These are phyloP conservation scores for Helicoverpa armigera DNA, from an alignment of 1,140 invertebrate species.

Conservation along the genomic window DNA sequence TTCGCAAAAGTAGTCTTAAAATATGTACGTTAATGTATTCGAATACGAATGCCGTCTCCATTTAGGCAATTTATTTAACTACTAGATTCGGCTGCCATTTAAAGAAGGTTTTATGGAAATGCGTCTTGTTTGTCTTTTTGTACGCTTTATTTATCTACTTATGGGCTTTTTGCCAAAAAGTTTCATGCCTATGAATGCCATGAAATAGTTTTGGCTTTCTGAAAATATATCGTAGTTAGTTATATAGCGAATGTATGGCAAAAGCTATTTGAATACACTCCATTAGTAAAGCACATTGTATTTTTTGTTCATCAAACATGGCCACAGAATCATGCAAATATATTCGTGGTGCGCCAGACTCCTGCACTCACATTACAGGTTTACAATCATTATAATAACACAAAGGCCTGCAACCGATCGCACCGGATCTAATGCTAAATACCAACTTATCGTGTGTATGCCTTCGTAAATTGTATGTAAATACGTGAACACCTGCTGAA, in stretches of 20 bases:
- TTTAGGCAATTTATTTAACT: constrained; percentile 39
- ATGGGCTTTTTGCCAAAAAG: background rate
- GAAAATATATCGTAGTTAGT: no score
- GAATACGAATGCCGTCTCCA: constrained; percentile 27
- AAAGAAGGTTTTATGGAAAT: constrained; percentile 27
- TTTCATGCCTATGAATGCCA: background rate
- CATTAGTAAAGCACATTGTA: background rate
- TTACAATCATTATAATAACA: constrained; percentile 52
- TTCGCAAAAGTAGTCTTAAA: constrained; percentile 40
- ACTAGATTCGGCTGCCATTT: constrained; percentile 27
- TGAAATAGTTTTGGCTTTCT: no score
- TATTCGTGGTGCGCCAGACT: background rate
- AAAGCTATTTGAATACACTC: no score
- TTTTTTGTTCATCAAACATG: background rate
- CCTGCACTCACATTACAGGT: constrained; percentile 38
- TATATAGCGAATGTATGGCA: background rate
- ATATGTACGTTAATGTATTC: constrained; percentile 44
- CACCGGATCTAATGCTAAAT: constrained; percentile 76
- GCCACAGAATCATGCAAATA: background rate
- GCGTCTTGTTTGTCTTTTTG: background rate
- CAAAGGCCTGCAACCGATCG: constrained; percentile 65
- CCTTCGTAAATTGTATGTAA: constrained; percentile 84
- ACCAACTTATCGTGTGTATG: constrained; percentile 75
- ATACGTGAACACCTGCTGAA: constrained; percentile 85
- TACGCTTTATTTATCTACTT: background rate